Conservation (phyloP, 1,140 invertebrate genomes). For the Cotesia vestalis region DNA sequence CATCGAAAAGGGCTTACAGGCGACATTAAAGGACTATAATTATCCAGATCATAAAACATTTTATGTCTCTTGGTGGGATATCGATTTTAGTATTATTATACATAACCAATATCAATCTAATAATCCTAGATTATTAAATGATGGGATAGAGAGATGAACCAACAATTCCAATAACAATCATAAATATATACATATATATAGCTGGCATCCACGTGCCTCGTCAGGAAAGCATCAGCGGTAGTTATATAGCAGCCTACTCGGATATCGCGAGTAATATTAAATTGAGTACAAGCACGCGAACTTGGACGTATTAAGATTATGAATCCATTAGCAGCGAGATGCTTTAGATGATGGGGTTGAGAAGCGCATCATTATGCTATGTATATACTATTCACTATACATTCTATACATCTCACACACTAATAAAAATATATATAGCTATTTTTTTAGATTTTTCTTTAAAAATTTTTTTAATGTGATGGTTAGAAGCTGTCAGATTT, state of each 20-base stretch:
- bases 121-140: not conserved
- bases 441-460: no score
- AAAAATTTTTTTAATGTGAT: not conserved
- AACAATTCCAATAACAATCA: not conserved
- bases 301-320: constrained; percentile 55
- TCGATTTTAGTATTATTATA: not conserved
- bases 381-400: not conserved
- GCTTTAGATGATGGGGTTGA: constrained; percentile 45
- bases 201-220: not conserved
- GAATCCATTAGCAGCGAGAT: constrained; percentile 54
- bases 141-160: not conserved
- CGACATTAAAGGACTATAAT: constrained; percentile 16
- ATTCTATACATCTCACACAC: constrained; percentile 12
- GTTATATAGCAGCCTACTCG: not conserved
- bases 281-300: constrained; percentile 52
- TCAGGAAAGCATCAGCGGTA: not conserved
- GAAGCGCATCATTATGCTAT: constrained; percentile 35
- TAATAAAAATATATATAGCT: constrained; percentile 10
- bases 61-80: not conserved
- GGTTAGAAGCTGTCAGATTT: constrained; percentile 26
- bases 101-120: not conserved
- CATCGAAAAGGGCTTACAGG: not conserved
- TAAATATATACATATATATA: not conserved
- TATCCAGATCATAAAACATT: constrained; percentile 1
- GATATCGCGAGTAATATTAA: constrained; percentile 44